Conservation (phyloP, 2,797 vertebrate species). For the Geotrypetes seraphini region DNA sequence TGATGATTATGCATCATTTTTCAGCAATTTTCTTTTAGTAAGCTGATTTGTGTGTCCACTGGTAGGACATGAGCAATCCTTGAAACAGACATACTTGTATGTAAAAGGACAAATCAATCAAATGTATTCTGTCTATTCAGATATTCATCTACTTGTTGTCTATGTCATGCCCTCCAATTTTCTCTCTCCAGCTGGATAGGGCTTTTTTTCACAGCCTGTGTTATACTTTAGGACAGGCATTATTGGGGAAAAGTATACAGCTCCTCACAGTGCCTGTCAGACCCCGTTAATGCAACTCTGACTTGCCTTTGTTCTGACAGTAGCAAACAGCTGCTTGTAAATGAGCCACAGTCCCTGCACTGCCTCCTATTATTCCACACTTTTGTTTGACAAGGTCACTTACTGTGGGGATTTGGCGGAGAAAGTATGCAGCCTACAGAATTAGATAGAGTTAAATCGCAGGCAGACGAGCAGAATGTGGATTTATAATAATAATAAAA, state of each 20-base stretch:
- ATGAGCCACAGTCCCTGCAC: slow-evolving; percentile 67
- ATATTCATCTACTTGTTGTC: slow-evolving; percentile 19
- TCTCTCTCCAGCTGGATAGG: slow-evolving; percentile 22
- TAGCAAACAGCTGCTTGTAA: slow-evolving; percentile 87
- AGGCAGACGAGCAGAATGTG: slow-evolving; percentile 71
- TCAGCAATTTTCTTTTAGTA: too few species aligned
- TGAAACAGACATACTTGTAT: too few species aligned
- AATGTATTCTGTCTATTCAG: too few species aligned
- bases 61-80: too few species aligned
- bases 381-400: slow-evolving; percentile 77
- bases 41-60: too few species aligned
- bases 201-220: slow-evolving; percentile 31
- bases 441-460: slow-evolving; percentile 66
- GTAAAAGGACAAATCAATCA: too few species aligned
- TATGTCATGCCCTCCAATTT: slow-evolving; percentile 14
- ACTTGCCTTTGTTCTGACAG: slow-evolving; percentile 76
- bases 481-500: too few species aligned
- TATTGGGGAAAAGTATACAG: slow-evolving; percentile 42
- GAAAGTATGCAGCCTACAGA: slow-evolving; percentile 63
- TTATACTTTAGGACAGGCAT: slow-evolving; percentile 29
- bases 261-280: slow-evolving; percentile 72
- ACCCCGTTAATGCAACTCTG: slow-evolving; percentile 67
- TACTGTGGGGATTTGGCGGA: slow-evolving; percentile 72
- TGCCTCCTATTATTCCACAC: slow-evolving; percentile 70
- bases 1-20: too few species aligned